A percentile compares a stretch with the other conserved stretches of the same genome.
Evolutionary conservation across 2,888 invertebrate genomes (phyloP).

Genomic region (Odontocerum albicorne): DNA sequence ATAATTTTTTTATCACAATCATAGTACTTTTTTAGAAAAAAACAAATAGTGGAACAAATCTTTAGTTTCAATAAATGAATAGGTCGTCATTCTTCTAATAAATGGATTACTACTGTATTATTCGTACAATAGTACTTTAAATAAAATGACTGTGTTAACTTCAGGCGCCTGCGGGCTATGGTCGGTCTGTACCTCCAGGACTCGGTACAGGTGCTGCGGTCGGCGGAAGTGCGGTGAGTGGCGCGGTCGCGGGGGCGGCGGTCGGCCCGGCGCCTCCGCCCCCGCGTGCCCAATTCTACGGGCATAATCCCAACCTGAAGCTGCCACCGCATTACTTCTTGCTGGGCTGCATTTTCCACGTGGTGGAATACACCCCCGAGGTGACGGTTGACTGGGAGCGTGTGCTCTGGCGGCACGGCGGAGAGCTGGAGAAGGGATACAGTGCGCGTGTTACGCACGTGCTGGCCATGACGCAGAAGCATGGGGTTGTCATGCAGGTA

Average conservation of each 20-base stretch:
- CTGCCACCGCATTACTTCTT: slow-evolving; percentile 87
- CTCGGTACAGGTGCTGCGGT: slow-evolving; percentile 46
- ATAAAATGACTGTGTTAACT: too few species aligned
- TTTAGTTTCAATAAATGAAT: too few species aligned
- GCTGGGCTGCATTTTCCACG: slow-evolving; percentile 90
- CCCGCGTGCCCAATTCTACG: slow-evolving; percentile 80
- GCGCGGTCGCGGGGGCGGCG: slow-evolving; percentile 49
- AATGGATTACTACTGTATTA: too few species aligned
- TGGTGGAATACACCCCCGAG: slow-evolving; percentile 72
- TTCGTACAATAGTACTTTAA: too few species aligned
- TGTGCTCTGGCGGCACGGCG: slow-evolving; percentile 79
- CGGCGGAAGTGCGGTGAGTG: slow-evolving; percentile 44
- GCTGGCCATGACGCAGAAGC: slow-evolving; percentile 86
- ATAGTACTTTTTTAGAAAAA: too few species aligned
- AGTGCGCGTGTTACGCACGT: slow-evolving; percentile 89
- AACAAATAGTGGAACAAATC: too few species aligned
- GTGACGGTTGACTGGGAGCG: slow-evolving; percentile 66
- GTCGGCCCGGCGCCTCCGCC: slow-evolving; percentile 58
- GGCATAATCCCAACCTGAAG: slow-evolving; percentile 90
- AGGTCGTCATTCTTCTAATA: too few species aligned
- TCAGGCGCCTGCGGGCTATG: too few species aligned
- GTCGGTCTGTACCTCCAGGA: slow-evolving; percentile 26
- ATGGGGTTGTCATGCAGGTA: slow-evolving; percentile 85
- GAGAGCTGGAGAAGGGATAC: slow-evolving; percentile 85
- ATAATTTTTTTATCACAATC: too few species aligned